Conservation (phyloP, 1,140 invertebrate species). For the Pseudoatta argentina region DNA sequence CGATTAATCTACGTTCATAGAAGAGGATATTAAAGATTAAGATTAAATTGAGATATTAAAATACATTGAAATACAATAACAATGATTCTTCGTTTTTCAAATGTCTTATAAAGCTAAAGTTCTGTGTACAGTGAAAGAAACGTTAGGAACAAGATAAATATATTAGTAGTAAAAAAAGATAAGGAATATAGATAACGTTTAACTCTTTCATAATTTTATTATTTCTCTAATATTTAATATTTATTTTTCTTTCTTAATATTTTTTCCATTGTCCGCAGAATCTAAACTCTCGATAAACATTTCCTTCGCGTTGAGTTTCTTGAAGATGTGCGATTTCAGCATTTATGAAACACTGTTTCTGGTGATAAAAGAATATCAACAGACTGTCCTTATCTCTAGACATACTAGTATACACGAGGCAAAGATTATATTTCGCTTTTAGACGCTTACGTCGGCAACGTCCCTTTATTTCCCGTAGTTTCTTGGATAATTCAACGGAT, state of each 20-base stretch:
- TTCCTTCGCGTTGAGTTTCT: not conserved
- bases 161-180: too few relatives aligned
- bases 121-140: too few relatives aligned
- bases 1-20: too few relatives aligned
- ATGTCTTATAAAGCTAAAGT: not conserved
- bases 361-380: constrained; percentile 32
- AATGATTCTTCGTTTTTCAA: not conserved
- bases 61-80: not conserved
- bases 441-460: not conserved
- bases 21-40: too few relatives aligned
- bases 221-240: too few relatives aligned
- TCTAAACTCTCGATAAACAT: not conserved
- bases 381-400: constrained; percentile 31
- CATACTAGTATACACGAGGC: not conserved
- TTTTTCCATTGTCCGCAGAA: too few relatives aligned
- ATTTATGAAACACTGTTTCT: not conserved
- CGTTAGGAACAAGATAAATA: too few relatives aligned
- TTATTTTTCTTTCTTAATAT: too few relatives aligned
- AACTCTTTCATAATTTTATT: too few relatives aligned
- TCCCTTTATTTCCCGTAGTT: constrained; percentile 26
- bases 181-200: too few relatives aligned
- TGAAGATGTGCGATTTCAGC: not conserved
- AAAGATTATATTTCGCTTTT: not conserved
- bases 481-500: constrained; percentile 27
- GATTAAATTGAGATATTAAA: not conserved